A percentile compares a stretch with the other conserved stretches of the same genome.
These are phyloP conservation scores for Rhagoletis zephyria DNA, from an alignment of 1,140 invertebrate species.

Conservation along the genomic window DNA sequence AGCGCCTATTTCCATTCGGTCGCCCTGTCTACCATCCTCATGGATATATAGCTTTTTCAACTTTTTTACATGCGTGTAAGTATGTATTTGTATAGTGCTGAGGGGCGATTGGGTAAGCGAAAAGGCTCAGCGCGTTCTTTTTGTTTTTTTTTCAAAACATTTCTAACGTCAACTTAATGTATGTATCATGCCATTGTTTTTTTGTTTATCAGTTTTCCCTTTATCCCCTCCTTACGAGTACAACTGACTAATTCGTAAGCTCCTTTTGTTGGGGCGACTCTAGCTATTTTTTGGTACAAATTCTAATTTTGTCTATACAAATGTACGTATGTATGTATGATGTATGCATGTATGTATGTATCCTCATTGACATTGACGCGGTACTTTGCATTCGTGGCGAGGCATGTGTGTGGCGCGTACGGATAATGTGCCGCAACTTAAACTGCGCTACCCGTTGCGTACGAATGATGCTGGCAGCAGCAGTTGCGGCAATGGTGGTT, in stretches of 20 bases:
- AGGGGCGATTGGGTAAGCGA: background rate
- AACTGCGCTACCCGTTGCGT: constrained; percentile 3
- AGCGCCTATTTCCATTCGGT: background rate
- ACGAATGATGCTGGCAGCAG: background rate
- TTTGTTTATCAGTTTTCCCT: background rate
- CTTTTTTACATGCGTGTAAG: background rate
- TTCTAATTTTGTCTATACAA: constrained; percentile 21
- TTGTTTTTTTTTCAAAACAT: background rate
- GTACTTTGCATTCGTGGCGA: constrained; percentile 47
- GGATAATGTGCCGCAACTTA: background rate
- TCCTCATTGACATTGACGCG: constrained; percentile 2
- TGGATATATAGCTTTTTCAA: background rate
- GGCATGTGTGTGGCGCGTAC: constrained; percentile 55
- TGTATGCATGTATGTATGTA: background rate
- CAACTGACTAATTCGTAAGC: constrained; percentile 4
- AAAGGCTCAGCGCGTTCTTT: background rate
- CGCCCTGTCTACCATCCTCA: background rate
- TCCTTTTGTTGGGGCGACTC: constrained; percentile 27
- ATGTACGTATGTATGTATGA: background rate
- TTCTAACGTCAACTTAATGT: background rate
- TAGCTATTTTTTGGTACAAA: constrained; percentile 10
- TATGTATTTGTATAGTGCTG: background rate
- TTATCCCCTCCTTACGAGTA: background rate
- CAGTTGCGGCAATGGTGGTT: background rate
- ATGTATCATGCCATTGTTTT: constrained; percentile 9